Evolutionary conservation across 2,113 vertebrate genomes (phyloP).

Genomic region (Chiloscyllium plagiosum): DNA sequence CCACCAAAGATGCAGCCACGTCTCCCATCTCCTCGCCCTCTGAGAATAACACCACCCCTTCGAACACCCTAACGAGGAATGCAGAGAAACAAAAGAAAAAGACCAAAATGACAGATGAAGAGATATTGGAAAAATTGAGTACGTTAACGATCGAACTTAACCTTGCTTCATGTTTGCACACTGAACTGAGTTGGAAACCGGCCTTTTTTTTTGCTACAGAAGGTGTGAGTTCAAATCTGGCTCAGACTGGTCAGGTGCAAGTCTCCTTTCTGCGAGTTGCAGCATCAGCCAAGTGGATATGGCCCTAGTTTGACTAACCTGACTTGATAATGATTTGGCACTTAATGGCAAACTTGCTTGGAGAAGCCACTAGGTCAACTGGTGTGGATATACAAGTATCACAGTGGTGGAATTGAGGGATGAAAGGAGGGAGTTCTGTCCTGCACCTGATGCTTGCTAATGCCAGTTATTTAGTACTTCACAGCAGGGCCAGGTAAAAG

Average conservation of each 20-base stretch:
- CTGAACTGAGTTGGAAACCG: neutral
- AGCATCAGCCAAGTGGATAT: neutral
- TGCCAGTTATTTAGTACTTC: neutral
- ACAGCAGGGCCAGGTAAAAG: neutral
- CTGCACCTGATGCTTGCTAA: neutral
- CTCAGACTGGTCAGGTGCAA: neutral
- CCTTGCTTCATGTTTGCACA: neutral
- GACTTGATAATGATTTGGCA: neutral
- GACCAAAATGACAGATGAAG: conserved; percentile 94
- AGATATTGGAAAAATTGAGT: conserved; percentile 95
- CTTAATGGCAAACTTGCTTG: neutral
- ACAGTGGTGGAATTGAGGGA: neutral
- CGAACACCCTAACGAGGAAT: conserved; percentile 64
- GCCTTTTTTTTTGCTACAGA: neutral
- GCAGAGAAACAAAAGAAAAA: conserved; percentile 87
- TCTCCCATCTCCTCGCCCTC: conserved; percentile 71
- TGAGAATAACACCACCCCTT: conserved; percentile 54
- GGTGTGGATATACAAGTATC: neutral
- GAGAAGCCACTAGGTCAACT: neutral
- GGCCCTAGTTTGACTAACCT: neutral
- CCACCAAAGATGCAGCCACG: conserved; percentile 80
- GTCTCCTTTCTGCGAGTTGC: neutral
- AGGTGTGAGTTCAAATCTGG: neutral
- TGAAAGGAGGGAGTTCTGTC: neutral
- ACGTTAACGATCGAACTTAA: conserved; percentile 45